Percentiles rank a stretch among this genome's conserved stretches.
These are phyloP conservation scores for Callyntrura sp. DNA, from an alignment of 2,888 invertebrate genomes.

Conservation along the genomic window DNA sequence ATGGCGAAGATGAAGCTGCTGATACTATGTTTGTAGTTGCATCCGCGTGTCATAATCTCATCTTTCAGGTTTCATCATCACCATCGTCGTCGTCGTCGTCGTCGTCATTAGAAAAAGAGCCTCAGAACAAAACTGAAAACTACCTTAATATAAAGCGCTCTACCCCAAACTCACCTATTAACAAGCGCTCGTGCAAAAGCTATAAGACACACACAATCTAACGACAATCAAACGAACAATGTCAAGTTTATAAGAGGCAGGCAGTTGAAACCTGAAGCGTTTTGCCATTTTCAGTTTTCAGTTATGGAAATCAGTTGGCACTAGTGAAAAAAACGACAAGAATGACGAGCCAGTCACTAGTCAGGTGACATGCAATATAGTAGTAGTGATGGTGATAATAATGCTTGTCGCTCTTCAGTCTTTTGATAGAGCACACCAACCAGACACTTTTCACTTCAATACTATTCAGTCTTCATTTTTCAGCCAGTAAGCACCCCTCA, in stretches of 20 bases:
- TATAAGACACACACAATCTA: neutral
- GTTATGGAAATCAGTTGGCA: conserved; percentile 73
- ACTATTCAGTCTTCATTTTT: conserved; percentile 20
- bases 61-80: conserved; percentile 60
- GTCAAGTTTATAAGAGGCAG: conserved; percentile 38
- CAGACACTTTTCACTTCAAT: conserved; percentile 21
- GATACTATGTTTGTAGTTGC: conserved; percentile 27
- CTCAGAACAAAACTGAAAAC: conserved; percentile 14
- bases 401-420: no score
- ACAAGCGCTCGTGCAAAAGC: neutral
- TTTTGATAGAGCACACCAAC: no score
- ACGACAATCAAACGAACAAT: conserved; percentile 19
- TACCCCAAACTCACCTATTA: neutral
- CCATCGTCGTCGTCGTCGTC: no score
- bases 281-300: conserved; percentile 53
- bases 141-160: conserved; percentile 35
- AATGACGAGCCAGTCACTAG: neutral
- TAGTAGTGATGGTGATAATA: no score
- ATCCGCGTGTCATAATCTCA: conserved; percentile 66
- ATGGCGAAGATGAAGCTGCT: no score
- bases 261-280: conserved; percentile 5
- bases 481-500: neutral
- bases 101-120: no score
- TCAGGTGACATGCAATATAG: conserved; percentile 37
- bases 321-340: neutral